Evolutionary conservation across 2,888 invertebrate species (phyloP).

Genomic region (Agrotis segetum): DNA sequence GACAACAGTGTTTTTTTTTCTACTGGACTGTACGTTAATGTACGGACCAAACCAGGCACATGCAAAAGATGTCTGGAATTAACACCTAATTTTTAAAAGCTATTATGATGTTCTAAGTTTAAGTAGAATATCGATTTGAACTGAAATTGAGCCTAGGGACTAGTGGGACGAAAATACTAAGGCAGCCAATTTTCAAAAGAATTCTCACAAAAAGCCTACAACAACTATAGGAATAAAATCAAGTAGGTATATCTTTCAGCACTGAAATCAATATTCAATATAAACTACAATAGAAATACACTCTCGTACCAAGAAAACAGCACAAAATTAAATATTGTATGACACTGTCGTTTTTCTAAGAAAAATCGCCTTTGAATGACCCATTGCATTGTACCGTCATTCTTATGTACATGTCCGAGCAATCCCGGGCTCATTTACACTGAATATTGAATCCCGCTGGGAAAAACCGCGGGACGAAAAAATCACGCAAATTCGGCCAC

Average conservation of each 20-base stretch:
- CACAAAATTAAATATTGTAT: conserved; percentile 47
- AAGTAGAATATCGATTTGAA: no score
- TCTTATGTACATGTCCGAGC: conserved; percentile 61
- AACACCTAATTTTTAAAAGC: no score
- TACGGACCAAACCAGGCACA: no score
- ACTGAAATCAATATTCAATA: conserved; percentile 46
- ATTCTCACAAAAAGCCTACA: conserved; percentile 6
- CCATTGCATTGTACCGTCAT: conserved; percentile 57
- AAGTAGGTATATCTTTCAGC: conserved; percentile 32
- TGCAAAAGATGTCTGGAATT: neutral
- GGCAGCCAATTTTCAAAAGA: neutral
- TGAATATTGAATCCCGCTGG: conserved; percentile 62
- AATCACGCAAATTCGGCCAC: conserved; percentile 43
- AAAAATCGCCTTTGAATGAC: conserved; percentile 49
- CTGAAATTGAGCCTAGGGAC: neutral
- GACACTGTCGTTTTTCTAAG: conserved; percentile 53
- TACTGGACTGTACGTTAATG: no score
- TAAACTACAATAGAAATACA: conserved; percentile 7
- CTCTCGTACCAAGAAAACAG: conserved; percentile 32
- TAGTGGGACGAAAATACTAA: neutral
- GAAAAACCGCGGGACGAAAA: conserved; percentile 42
- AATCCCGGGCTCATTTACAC: conserved; percentile 54
- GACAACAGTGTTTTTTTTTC: neutral
- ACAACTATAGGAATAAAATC: conserved; percentile 19
- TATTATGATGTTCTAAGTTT: no score